Evolutionary conservation across 1,140 invertebrate species (phyloP).

Genomic region (Formica exsecta): DNA sequence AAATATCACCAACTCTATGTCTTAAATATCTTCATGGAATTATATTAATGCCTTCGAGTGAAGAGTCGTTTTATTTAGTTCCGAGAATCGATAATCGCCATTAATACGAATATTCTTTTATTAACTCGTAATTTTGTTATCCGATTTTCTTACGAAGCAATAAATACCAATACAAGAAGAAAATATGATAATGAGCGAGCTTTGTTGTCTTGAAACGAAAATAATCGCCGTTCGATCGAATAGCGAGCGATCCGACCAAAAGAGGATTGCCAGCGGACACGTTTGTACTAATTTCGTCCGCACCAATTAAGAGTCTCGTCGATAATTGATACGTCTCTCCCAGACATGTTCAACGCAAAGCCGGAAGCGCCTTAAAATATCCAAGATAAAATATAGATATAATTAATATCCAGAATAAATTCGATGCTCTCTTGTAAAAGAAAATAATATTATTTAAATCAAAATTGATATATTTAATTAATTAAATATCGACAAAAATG

Average conservation of each 20-base stretch:
- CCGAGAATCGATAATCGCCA: conserved; percentile 16
- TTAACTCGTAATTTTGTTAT: conserved; percentile 10
- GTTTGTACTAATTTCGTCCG: conserved; percentile 56
- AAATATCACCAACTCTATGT: background rate
- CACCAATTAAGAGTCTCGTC: conserved; percentile 47
- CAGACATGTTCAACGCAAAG: background rate
- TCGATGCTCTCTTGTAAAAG: background rate
- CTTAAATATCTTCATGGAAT: conserved; percentile 3
- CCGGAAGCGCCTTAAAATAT: conserved; percentile 17
- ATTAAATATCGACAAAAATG: background rate
- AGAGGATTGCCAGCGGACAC: conserved; percentile 29
- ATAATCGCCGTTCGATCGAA: conserved; percentile 18
- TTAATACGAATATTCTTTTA: conserved; percentile 25
- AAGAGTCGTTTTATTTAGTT: conserved; percentile 1
- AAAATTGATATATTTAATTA: conserved; percentile 7
- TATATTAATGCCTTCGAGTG: conserved; percentile 9
- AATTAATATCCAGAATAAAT: background rate
- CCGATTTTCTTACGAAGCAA: background rate
- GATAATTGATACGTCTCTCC: conserved; percentile 50
- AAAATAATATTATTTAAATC: background rate
- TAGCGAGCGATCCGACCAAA: conserved; percentile 23
- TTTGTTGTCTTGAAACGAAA: background rate
- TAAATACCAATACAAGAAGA: background rate
- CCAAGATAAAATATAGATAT: background rate
- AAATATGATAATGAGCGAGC: background rate